phyloP scores from a whole-genome alignment of 2,888 invertebrate species.

The Diplazon laetatorius region DNA sequence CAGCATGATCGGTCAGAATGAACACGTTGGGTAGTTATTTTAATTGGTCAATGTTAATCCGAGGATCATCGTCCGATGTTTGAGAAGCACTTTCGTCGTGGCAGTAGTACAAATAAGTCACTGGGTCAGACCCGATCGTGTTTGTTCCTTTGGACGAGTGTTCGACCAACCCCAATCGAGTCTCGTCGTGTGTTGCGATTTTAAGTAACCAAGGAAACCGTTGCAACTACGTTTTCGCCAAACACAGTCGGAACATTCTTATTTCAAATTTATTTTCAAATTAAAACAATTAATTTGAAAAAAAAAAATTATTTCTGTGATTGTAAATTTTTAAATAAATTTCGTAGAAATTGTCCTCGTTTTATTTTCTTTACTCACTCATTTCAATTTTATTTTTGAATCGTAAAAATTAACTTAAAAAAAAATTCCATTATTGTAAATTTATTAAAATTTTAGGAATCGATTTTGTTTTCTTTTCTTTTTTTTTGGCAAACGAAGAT shows the following conservation, averaged over 20 bases:
- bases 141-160: not conserved
- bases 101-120: not conserved
- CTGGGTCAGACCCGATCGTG: conserved; percentile 16
- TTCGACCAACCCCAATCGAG: not conserved
- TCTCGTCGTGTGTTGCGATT: conserved; percentile 68
- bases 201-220: conserved; percentile 71
- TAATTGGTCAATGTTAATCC: not conserved
- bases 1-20: not conserved
- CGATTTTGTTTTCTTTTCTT: no score
- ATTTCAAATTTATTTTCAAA: not conserved
- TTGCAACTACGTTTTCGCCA: not conserved
- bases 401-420: no score
- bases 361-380: no score
- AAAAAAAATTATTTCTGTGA: not conserved
- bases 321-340: no score
- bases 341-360: no score
- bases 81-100: not conserved
- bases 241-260: not conserved
- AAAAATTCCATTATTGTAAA: no score
- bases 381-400: no score
- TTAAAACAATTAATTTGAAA: not conserved
- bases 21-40: not conserved
- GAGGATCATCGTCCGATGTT: not conserved
- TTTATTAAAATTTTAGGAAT: no score
- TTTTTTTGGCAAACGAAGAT: not conserved